These are phyloP conservation scores for Sceloporus tristichus DNA, from an alignment of 2,113 vertebrate genomes.

Conservation along the genomic window DNA sequence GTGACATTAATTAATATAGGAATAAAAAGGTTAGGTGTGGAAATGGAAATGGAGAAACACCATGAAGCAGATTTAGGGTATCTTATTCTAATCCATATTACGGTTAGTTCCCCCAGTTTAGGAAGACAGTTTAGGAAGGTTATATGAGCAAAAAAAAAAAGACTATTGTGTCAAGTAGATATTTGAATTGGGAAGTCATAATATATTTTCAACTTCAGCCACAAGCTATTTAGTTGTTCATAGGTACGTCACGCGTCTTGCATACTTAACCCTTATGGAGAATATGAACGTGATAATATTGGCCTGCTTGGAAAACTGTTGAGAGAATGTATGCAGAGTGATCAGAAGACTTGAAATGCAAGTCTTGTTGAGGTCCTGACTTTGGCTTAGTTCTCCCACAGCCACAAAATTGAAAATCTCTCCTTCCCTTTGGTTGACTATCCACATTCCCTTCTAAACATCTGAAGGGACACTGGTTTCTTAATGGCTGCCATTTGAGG, in stretches of 20 bases:
- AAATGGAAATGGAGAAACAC: background rate
- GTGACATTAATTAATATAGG: background rate
- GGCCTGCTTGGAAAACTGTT: background rate
- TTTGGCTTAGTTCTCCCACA: background rate
- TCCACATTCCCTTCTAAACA: background rate
- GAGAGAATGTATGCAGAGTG: background rate
- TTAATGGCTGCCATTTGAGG: background rate
- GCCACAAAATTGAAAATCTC: background rate
- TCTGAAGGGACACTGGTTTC: background rate
- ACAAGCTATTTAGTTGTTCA: background rate
- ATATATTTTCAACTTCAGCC: background rate
- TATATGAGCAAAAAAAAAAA: background rate
- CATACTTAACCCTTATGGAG: background rate
- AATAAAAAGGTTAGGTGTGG: background rate
- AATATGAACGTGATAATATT: background rate
- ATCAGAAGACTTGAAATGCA: background rate
- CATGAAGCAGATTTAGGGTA: background rate
- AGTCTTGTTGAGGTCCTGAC: background rate
- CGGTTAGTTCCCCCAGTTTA: background rate
- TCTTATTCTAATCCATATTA: background rate
- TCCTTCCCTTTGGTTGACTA: background rate
- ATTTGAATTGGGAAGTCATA: background rate
- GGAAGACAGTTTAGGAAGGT: background rate
- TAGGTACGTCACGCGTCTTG: background rate
- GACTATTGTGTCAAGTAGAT: no score